These are phyloP conservation scores for Bimastos eiseni DNA, from an alignment of 2,888 invertebrate genomes.

Conservation along the genomic window DNA sequence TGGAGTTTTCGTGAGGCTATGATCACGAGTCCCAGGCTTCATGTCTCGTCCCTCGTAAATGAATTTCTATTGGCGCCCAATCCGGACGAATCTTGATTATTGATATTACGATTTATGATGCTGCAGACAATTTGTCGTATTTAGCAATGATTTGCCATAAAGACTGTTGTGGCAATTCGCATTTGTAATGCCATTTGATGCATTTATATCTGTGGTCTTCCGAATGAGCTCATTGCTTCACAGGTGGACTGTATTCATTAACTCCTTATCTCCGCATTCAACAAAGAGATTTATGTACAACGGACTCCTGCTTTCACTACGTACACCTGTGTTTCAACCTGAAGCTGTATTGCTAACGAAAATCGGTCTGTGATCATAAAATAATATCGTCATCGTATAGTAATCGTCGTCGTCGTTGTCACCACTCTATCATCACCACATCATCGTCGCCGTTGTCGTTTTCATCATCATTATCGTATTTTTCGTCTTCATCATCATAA, in stretches of 20 bases:
- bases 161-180: neutral
- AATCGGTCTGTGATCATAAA: neutral
- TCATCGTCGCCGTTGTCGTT: neutral
- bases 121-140: too few species aligned
- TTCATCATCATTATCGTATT: neutral
- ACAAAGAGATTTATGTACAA: neutral
- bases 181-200: neutral
- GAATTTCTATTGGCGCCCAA: too few species aligned
- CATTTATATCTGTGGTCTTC: neutral
- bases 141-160: too few species aligned
- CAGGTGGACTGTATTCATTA: neutral
- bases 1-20: too few species aligned
- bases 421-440: neutral
- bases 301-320: neutral
- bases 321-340: neutral
- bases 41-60: too few species aligned
- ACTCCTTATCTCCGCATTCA: neutral
- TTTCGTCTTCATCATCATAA: constrained; percentile 3
- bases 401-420: neutral
- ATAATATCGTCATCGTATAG: neutral
- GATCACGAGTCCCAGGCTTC: too few species aligned
- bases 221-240: neutral
- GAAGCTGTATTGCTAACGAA: neutral
- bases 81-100: too few species aligned
- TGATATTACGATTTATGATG: too few species aligned